Percentiles rank a stretch among this genome's conserved stretches.
These are phyloP conservation scores for Pristionchus maxplancki DNA, from an alignment of 2,888 invertebrate species.

Conservation along the genomic window DNA sequence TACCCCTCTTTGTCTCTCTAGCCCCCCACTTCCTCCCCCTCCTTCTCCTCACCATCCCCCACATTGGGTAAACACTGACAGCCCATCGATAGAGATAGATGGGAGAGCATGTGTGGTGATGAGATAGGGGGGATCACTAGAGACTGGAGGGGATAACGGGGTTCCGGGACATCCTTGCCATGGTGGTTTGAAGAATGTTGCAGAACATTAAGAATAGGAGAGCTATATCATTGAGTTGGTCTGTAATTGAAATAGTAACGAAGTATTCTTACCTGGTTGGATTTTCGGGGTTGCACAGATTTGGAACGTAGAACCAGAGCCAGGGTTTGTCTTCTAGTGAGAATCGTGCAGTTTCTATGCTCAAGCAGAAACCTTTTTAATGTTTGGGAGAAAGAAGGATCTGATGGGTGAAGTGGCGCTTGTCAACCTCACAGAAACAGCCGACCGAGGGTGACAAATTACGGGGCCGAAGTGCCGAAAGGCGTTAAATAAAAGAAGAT, in stretches of 20 bases:
- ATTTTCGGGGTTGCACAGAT: too few species aligned
- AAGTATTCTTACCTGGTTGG: too few species aligned
- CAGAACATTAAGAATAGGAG: too few species aligned
- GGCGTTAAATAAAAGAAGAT: background rate
- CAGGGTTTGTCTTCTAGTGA: too few species aligned
- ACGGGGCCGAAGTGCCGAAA: background rate
- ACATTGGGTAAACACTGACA: slow-evolving; percentile 1
- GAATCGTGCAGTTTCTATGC: background rate
- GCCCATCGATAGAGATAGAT: background rate
- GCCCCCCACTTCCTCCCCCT: background rate
- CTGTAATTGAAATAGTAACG: too few species aligned
- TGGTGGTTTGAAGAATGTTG: background rate
- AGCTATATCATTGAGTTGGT: too few species aligned
- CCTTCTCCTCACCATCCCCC: background rate
- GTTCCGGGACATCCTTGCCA: background rate
- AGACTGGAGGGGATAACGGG: background rate
- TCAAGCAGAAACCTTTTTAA: background rate
- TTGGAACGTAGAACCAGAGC: too few species aligned
- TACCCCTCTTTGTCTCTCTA: slow-evolving; percentile 29
- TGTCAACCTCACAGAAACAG: background rate
- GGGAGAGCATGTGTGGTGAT: slow-evolving; percentile 15
- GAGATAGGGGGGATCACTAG: slow-evolving; percentile 1
- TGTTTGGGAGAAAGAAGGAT: background rate
- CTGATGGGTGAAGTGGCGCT: background rate
- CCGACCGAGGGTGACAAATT: background rate